phyloP scores from a whole-genome alignment of 2,888 invertebrate species.

The Hylaea fasciaria region DNA sequence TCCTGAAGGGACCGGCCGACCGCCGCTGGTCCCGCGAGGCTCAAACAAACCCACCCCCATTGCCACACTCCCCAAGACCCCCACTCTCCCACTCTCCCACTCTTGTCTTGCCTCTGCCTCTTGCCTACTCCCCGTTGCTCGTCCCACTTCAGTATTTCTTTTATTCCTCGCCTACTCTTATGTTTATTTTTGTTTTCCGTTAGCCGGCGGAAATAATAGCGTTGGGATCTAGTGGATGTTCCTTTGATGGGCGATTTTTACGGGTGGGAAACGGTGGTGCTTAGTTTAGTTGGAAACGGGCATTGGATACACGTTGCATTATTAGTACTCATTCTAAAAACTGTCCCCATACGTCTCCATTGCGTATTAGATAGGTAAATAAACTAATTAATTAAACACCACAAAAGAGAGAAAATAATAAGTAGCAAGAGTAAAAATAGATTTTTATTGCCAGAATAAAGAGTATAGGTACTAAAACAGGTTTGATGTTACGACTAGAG shows the following conservation, averaged over 20 bases:
- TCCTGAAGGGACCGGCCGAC: constrained; percentile 58
- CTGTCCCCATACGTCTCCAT: too few relatives aligned
- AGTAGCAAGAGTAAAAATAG: too few relatives aligned
- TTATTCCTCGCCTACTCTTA: constrained; percentile 80
- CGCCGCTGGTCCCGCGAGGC: constrained; percentile 57
- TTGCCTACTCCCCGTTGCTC: constrained; percentile 65
- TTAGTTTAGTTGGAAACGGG: neutral
- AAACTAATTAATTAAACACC: too few relatives aligned
- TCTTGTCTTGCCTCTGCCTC: constrained; percentile 54
- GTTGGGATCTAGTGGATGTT: constrained; percentile 63
- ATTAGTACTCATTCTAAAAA: too few relatives aligned
- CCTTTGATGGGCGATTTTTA: constrained; percentile 39
- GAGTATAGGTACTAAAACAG: too few relatives aligned
- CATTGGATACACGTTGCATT: neutral
- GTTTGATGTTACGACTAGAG: too few relatives aligned
- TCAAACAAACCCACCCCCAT: constrained; percentile 50
- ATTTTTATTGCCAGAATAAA: too few relatives aligned
- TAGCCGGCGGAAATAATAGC: constrained; percentile 79
- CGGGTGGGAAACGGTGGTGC: constrained; percentile 29
- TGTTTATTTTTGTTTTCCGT: constrained; percentile 84
- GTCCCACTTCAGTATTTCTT: constrained; percentile 81
- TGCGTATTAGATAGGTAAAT: too few relatives aligned
- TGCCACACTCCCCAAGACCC: constrained; percentile 31
- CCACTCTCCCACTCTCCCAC: constrained; percentile 43
- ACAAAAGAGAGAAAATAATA: too few relatives aligned